Evolutionary conservation across 2,888 invertebrate species (phyloP).

Genomic region (Campaea margaritaria): DNA sequence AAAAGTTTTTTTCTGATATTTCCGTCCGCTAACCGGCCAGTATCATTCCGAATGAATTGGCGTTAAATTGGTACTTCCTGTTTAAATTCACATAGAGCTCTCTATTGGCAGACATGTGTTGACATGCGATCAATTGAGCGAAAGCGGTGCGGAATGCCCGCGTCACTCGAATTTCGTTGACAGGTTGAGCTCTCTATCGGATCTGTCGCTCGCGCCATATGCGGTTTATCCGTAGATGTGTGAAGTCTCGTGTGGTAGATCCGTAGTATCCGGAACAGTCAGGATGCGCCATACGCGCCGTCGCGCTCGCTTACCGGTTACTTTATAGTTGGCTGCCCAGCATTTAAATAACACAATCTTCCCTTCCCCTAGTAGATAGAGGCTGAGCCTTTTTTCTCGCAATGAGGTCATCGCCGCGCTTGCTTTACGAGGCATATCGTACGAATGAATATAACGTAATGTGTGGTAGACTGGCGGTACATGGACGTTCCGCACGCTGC

Average conservation of each 20-base stretch:
- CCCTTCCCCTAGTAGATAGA: conserved; percentile 49
- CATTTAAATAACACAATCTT: conserved; percentile 55
- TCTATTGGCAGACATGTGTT: conserved; percentile 74
- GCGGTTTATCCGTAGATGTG: conserved; percentile 57
- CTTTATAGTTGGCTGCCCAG: conserved; percentile 56
- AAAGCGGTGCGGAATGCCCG: conserved; percentile 68
- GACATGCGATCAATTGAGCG: conserved; percentile 81
- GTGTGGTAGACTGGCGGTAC: conserved; percentile 43
- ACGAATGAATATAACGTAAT: conserved; percentile 60
- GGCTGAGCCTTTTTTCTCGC: conserved; percentile 63
- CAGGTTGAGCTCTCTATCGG: conserved; percentile 63
- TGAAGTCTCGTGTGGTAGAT: conserved; percentile 54
- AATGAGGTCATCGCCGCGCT: conserved; percentile 72
- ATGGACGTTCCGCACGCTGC: conserved; percentile 61
- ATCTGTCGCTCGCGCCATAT: conserved; percentile 66
- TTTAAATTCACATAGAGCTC: conserved; percentile 76
- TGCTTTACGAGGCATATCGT: conserved; percentile 69
- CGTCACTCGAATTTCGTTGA: conserved; percentile 73
- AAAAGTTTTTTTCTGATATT: conserved; percentile 63
- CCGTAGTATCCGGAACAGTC: conserved; percentile 54
- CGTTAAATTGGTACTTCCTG: conserved; percentile 83
- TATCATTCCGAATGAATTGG: conserved; percentile 81
- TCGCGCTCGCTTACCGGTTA: conserved; percentile 47
- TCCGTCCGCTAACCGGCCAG: conserved; percentile 67
- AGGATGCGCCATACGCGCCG: conserved; percentile 53